These are phyloP conservation scores for Cyanoderma ruficeps DNA, from an alignment of 2,113 vertebrate genomes.

Conservation along the genomic window DNA sequence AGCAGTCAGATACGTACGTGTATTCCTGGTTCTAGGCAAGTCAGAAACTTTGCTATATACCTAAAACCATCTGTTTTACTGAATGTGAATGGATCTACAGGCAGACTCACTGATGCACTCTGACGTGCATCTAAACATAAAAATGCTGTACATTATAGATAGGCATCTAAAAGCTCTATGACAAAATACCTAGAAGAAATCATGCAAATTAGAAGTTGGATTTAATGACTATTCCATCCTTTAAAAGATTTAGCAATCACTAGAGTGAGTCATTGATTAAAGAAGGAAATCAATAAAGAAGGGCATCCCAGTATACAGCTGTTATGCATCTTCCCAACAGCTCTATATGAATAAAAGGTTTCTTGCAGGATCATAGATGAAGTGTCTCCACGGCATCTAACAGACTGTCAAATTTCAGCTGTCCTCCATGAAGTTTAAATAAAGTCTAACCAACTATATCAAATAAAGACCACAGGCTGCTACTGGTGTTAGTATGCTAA, in stretches of 20 bases:
- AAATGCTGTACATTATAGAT: neutral
- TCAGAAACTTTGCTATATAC: neutral
- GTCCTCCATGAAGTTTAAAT: neutral
- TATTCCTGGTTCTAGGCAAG: neutral
- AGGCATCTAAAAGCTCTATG: neutral
- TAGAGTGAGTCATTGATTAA: neutral
- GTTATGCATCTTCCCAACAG: neutral
- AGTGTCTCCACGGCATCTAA: neutral
- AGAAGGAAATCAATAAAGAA: neutral
- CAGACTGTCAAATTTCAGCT: neutral
- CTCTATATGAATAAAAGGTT: neutral
- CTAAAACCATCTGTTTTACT: neutral
- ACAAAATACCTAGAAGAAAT: neutral
- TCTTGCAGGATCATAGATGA: neutral
- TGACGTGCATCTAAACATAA: neutral
- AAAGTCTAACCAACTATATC: neutral
- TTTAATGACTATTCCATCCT: neutral
- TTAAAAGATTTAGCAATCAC: neutral
- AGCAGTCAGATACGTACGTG: neutral
- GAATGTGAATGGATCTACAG: neutral
- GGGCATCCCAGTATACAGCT: neutral
- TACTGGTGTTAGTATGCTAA: neutral
- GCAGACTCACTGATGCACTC: neutral
- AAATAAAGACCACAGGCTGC: neutral
- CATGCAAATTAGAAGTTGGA: neutral